A percentile compares a stretch with the other conserved stretches of the same genome.
Conservation (phyloP, 2,888 invertebrate species). For the Tenthredo distinguenda region DNA sequence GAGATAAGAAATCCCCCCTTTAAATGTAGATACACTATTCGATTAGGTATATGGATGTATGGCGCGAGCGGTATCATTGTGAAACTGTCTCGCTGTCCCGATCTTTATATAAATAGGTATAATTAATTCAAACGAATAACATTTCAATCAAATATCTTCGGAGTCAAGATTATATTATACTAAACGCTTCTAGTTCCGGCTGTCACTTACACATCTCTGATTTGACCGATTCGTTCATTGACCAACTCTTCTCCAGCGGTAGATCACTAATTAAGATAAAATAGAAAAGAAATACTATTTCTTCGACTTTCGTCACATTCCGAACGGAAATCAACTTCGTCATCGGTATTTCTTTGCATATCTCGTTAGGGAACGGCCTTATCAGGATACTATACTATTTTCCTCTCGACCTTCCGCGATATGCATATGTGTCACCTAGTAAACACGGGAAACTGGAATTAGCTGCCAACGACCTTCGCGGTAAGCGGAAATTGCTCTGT, state of each 20-base stretch:
- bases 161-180: background rate
- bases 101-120: background rate
- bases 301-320: background rate
- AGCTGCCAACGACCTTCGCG: constrained; percentile 14
- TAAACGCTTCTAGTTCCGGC: background rate
- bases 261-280: background rate
- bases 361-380: background rate
- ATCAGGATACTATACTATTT: background rate
- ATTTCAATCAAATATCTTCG: background rate
- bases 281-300: background rate
- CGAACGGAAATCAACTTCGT: background rate
- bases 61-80: background rate
- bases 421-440: background rate
- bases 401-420: background rate
- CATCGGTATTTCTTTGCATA: background rate
- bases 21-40: background rate
- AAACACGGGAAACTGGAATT: background rate
- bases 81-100: background rate
- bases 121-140: background rate
- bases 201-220: background rate
- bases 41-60: background rate
- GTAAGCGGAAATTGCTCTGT: background rate
- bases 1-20: background rate
- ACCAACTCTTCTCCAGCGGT: background rate
- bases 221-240: background rate